phyloP scores from a whole-genome alignment of 2,113 vertebrate genomes.

The Campylomormyrus numenius region DNA sequence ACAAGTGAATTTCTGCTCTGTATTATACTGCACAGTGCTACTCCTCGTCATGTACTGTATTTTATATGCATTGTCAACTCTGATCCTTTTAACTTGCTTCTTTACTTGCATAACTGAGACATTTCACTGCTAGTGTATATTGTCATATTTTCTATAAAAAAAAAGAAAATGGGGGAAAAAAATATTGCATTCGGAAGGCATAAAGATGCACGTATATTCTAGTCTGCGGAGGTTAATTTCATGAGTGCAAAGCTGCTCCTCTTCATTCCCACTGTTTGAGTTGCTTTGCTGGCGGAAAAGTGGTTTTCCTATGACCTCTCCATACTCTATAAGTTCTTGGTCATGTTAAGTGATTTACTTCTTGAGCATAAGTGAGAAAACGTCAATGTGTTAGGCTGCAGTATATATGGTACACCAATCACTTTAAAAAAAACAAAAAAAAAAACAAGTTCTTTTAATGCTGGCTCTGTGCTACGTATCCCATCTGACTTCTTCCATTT shows the following conservation, averaged over 20 bases:
- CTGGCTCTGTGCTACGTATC: not conserved
- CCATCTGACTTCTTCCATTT: not conserved
- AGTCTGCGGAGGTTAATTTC: not conserved
- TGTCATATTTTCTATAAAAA: conserved; percentile 45
- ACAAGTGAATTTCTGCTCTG: conserved; percentile 71
- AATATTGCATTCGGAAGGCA: conserved; percentile 64
- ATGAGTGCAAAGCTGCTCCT: not conserved
- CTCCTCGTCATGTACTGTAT: conserved; percentile 85
- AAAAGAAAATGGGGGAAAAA: not conserved
- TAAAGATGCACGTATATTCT: conserved; percentile 56
- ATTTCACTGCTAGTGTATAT: conserved; percentile 82
- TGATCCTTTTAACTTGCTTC: conserved; percentile 30
- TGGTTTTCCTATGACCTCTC: conserved; percentile 36
- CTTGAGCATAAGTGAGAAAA: conserved; percentile 58
- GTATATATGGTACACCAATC: conserved; percentile 67
- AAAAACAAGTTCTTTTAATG: conserved; percentile 64
- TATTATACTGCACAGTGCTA: conserved; percentile 76
- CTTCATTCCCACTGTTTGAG: not conserved
- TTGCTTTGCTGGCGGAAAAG: conserved; percentile 61
- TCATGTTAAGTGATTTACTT: conserved; percentile 66
- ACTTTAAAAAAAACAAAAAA: conserved; percentile 73
- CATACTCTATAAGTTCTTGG: conserved; percentile 59
- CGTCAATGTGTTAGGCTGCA: conserved; percentile 71
- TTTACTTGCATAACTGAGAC: conserved; percentile 60
- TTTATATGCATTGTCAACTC: conserved; percentile 70